Base-by-base conservation (phyloP, 2,888 invertebrate species). In the Cheilosia urbana region DNA sequence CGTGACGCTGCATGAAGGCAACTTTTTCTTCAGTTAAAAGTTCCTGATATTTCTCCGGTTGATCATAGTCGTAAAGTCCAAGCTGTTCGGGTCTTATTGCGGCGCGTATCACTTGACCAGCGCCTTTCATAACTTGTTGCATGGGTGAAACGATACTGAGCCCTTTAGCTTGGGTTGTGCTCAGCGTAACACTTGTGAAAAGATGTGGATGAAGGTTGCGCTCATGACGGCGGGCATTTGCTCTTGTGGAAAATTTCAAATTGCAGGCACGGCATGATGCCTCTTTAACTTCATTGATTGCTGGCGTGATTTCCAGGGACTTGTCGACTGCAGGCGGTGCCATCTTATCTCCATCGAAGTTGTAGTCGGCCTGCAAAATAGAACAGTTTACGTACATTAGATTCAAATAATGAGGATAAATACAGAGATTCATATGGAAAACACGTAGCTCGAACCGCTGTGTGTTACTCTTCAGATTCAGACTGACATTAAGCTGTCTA, bases 211-310 rank as follows among this genome's bases (percentile, higher is more conserved):
- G 92, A 75, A 92, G 88, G 84, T 92, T 92, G 40, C 92, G 91
- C 72, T 92, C 92, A 62, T 92, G 92, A 0, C 92, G 91, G 24
- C 92, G 90, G 11, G 92, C 92, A 88, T 92, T 92, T 65, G 92
- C 92, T 1, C 92, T 90, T 45, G 92, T 92, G 15, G 92, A 92
- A 79, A 92, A 92, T 76, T 91, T 91, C 49, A 92, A 88, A 82
- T 92, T 91, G 77, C 92, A 92, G 7, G 92, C 91, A 27, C 92
- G 90, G 68, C 92, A 92, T 27, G 91, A 90, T 49, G 91, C 92
- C 73, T 91, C 91, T 85, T 91, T 92, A 0, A 90, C 89, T 68
- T 91, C 90, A 2, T 87, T 89, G 24, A 89, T 88, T 62, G 90
- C 88, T 5, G 90, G 89, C 49, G 82, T 73, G 40, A 88, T 57